These are phyloP conservation scores for Hylia prasina DNA, from an alignment of 2,113 vertebrate species.

Conservation along the genomic window DNA sequence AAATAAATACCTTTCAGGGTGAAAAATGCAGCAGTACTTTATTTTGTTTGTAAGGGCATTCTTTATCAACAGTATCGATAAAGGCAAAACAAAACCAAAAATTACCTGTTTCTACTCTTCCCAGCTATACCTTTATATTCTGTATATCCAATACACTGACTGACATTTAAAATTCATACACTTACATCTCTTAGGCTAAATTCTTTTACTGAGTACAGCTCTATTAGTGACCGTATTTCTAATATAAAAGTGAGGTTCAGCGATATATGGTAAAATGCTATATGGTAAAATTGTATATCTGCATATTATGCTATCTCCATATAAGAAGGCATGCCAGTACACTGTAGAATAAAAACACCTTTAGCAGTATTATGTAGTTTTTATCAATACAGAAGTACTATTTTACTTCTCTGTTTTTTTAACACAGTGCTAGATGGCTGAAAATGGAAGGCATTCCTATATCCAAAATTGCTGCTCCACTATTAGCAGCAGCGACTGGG, in stretches of 20 bases:
- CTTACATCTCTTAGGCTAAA: slow-evolving; percentile 15
- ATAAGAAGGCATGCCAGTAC: neutral
- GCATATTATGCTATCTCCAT: neutral
- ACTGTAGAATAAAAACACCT: neutral
- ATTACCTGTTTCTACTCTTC: slow-evolving; percentile 58
- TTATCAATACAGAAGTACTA: neutral
- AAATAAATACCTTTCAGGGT: slow-evolving; percentile 84
- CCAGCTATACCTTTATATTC: slow-evolving; percentile 44
- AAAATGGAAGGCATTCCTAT: slow-evolving; percentile 13
- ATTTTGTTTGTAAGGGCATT: slow-evolving; percentile 75
- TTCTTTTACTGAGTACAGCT: slow-evolving; percentile 12
- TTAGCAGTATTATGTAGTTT: neutral
- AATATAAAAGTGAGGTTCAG: slow-evolving; percentile 15
- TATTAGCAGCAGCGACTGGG: neutral
- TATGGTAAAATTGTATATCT: neutral
- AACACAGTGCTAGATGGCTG: neutral
- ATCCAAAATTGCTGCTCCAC: neutral
- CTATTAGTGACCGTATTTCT: neutral
- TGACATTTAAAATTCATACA: slow-evolving; percentile 37
- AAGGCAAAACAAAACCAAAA: slow-evolving; percentile 71
- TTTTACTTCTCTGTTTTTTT: neutral
- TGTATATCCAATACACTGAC: neutral
- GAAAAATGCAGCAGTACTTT: slow-evolving; percentile 73
- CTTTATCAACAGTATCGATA: slow-evolving; percentile 76
- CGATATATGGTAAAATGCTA: neutral